Base-by-base conservation (phyloP, 2,113 vertebrate genomes). In the Cepphus grylle region DNA sequence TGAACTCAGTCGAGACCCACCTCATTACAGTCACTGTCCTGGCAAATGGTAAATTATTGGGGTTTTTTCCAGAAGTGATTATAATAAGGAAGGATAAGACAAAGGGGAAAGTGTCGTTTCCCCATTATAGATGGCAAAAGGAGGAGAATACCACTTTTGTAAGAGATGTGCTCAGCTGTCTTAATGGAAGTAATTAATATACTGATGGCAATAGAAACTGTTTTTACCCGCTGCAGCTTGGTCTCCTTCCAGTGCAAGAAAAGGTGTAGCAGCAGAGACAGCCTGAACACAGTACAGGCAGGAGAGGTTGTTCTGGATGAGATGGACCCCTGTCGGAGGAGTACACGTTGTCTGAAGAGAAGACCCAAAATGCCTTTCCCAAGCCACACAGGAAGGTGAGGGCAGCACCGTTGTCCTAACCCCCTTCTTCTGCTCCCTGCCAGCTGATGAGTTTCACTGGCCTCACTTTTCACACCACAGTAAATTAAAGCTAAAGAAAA, bases 401-500 rank as follows among this genome's bases (percentile, higher is more conserved):
- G 40, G 40, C 66, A 47, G 36, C 43, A 50, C 43, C 1, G 0
- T 45, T 69, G 20, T 81, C 42, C 50, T 53, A 83, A 84, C 25
- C 10, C 32, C 19, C 20, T 65, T 50, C 27, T 71, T 91, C 25
- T 52, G 76, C 82, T 55, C 53, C 17, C 74, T 89, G 70, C n/a
- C 1, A 1, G 22, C 86, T 77, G 45, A 36, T 0, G 1, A 83
- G 26, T 85, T 81, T 80, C 53, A 16, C 0, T 82, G 61, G 67
- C 45, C 78, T 93, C n/a, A 15, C 34, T 56, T 91, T 86, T 86
- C 82, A 70, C 61, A 72, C 65, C 6, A 34, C 81, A 87, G 91
- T 58, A 95, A 81, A 94, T 76, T 69, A 80, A 84, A 91, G 66
- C 71, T 90, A 42, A 85, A 77, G 91, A 72, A 95, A 95, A 94